Evolutionary conservation across 2,888 invertebrate species (phyloP), one percentile per base, ranked within the genome.

Genomic region (Oscheius onirici): DNA sequence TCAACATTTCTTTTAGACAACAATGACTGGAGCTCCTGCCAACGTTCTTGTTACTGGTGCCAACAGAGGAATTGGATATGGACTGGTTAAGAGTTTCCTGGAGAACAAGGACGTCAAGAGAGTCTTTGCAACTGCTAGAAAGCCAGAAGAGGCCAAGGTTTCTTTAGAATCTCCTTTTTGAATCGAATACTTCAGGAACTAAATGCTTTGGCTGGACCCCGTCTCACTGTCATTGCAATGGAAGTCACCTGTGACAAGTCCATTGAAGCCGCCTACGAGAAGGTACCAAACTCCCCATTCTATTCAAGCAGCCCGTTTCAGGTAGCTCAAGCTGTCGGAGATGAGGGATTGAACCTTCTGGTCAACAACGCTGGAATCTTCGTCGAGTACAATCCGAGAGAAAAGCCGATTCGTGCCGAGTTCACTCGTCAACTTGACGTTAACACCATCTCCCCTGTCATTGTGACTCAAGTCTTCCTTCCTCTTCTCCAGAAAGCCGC

Each of bases 371-470:
- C 69, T 17, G 69, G 69, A 15, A 54, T 68, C 13, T 68, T 44
- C 15, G 44, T 46, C 34, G 40, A 46, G 8, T 72, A 72, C 52
- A 10, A 51, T 43, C 26, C 28, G 13, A 24, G 34, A 10, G 17
- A 58, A 24, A 68, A 70, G 41, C 58, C 61, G 15, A 91, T 93
- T 34, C 73, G 79, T 6, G 15, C 65, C 1, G 41, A 51, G 0
- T 92, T 95, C 79, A 85, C 92, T 65, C 91, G 93, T 11, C 91
- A 92, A 71, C 91, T 92, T 77, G 90, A 91, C 6, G 91, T 92
- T 1, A 95, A 95, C 88, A 92, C 93, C 0, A 52, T 74, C 41
- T 65, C 70, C 24, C 68, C 73, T 2, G 66, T 75, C 0, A 20
- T 78, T 20, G 26, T 78, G 10, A 72, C 75, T 26, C 40, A 68